Percentiles rank a stretch among this genome's conserved stretches.
phyloP scores from a whole-genome alignment of 1,140 invertebrate genomes.

The Acromyrmex heyeri region DNA sequence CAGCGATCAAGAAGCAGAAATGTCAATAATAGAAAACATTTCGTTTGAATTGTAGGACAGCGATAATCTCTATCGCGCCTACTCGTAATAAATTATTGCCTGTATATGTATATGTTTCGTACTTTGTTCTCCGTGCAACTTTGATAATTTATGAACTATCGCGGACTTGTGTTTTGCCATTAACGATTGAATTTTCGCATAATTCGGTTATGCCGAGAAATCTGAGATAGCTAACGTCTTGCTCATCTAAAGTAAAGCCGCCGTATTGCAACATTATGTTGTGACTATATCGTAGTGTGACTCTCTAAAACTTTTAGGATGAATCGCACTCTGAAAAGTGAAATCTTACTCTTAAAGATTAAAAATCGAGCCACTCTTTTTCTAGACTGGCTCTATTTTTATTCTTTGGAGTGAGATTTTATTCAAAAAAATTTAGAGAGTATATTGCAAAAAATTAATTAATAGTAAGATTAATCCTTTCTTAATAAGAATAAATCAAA shows the following conservation, averaged over 20 bases:
- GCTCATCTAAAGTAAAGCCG: neutral
- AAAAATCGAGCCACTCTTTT: too few relatives aligned
- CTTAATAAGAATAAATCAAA: too few relatives aligned
- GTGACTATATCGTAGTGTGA: neutral
- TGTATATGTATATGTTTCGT: neutral
- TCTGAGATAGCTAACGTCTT: neutral
- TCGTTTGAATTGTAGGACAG: neutral
- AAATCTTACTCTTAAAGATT: too few relatives aligned
- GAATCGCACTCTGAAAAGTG: too few relatives aligned
- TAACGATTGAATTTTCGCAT: slow-evolving; percentile 5
- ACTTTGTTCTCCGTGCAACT: neutral
- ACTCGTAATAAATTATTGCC: slow-evolving; percentile 36
- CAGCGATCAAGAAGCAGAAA: neutral
- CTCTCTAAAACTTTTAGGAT: neutral
- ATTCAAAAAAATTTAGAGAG: too few relatives aligned
- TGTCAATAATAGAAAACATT: slow-evolving; percentile 1
- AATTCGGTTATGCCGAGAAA: neutral
- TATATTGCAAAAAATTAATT: too few relatives aligned
- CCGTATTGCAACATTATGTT: neutral
- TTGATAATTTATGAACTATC: slow-evolving; percentile 33
- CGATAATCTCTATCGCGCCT: slow-evolving; percentile 8
- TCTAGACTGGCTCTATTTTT: too few relatives aligned
- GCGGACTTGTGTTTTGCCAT: slow-evolving; percentile 8
- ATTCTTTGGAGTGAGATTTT: too few relatives aligned
- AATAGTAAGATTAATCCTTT: too few relatives aligned